Evolutionary conservation across 1,140 invertebrate genomes (phyloP), one percentile per base, ranked within the genome.

Genomic region (Aphaenogaster rudis): DNA sequence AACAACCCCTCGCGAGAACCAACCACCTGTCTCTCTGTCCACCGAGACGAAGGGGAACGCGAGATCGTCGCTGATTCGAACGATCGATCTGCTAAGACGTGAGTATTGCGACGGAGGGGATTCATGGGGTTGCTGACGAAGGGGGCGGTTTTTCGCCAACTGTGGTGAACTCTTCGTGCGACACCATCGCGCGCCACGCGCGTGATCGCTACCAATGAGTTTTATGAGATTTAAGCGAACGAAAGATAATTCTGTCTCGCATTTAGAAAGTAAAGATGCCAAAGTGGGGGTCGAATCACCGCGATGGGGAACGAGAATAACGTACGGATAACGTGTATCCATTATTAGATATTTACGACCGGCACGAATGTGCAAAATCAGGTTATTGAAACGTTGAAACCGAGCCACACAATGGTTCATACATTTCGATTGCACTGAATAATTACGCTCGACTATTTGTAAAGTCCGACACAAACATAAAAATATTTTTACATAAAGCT

Each of bases 71-170:
- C 61, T 71, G 48, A 81, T 84, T 28, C 90, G 66, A 89, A 86
- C 74, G 72, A 87, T 84, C 71, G 89, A 88, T 82, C 71, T 77
- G 71, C 86, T 92, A 92, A 91, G 52, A 93, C 92, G 92, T 93
- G 76, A 93, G 92, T 91, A 66, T 67, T 45, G 15, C 21, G 7
- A 21, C 42, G 6, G 17, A 13, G 39, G 15, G 3, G 0, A 15
- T 45, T 1, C 21, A 72, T 3, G 39, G 52, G 11, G 21, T 76
- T 61, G 21, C 13, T 50, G 5, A 11, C 33, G n/a, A 50, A 28
- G 6, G 13, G 42, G 28, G n/a, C 28, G 33, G n/a, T 36, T 74
- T 21, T 61, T 61, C 36, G 50, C 15, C 42, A 17, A 28, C 6
- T 7, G 15, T 13, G n/a, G 48, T 66, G 54, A 76, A 71, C 39